Conservation (phyloP, 1,140 invertebrate genomes). For the Rhyacophila brunnea region DNA sequence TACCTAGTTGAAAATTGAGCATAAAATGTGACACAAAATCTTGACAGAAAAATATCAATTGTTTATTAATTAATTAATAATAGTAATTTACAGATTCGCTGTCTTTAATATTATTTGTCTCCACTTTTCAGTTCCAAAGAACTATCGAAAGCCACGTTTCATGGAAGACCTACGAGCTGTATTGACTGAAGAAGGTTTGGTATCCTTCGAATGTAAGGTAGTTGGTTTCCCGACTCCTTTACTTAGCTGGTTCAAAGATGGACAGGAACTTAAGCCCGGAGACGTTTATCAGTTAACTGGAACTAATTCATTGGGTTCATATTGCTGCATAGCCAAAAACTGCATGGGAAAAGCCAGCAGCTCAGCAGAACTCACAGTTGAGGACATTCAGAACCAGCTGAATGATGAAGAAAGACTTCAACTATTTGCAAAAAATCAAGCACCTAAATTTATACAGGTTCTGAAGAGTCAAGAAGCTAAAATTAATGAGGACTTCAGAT, state of each 20-base stretch:
- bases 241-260: slow-evolving; percentile 88
- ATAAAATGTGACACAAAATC: too few relatives aligned
- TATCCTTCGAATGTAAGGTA: slow-evolving; percentile 91
- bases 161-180: slow-evolving; percentile 86
- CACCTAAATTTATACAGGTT: slow-evolving; percentile 78
- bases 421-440: slow-evolving; percentile 72
- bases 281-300: slow-evolving; percentile 90
- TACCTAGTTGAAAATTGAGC: too few relatives aligned
- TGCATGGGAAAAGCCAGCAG: slow-evolving; percentile 89
- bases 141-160: slow-evolving; percentile 84
- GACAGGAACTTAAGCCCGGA: slow-evolving; percentile 84
- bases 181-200: slow-evolving; percentile 84
- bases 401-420: slow-evolving; percentile 82
- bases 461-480: slow-evolving; percentile 79
- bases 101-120: too few relatives aligned
- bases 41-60: too few relatives aligned
- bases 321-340: slow-evolving; percentile 87
- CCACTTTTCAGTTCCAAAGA: slow-evolving; percentile 72
- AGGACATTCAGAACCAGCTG: slow-evolving; percentile 86
- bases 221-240: slow-evolving; percentile 86
- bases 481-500: slow-evolving; percentile 77
- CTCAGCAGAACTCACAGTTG: slow-evolving; percentile 81
- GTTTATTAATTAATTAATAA: too few relatives aligned
- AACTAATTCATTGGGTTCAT: slow-evolving; percentile 84
- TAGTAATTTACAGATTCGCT: too few relatives aligned